Percentiles rank a stretch among this genome's conserved stretches.
Conservation (phyloP, 2,113 vertebrate genomes). For the Shinisaurus crocodilurus region DNA sequence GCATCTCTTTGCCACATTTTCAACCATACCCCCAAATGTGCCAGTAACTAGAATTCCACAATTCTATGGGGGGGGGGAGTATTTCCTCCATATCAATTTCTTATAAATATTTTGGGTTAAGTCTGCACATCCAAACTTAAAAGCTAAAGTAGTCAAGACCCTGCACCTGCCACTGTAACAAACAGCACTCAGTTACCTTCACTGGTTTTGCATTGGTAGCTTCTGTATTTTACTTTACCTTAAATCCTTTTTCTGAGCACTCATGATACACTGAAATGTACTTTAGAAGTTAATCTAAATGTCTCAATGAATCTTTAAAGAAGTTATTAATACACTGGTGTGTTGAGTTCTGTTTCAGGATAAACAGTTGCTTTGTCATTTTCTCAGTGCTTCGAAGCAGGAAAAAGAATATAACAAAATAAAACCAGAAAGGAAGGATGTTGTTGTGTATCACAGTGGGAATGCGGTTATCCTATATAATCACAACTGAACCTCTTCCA, state of each 20-base stretch:
- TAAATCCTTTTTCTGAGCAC: not conserved
- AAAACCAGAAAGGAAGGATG: not conserved
- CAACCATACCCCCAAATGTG: not conserved
- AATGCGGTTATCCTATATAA: conserved; percentile 52
- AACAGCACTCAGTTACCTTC: too few species aligned
- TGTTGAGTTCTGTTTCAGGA: not conserved
- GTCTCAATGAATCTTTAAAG: too few species aligned
- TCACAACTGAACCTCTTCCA: conserved; percentile 62
- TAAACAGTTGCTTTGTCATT: not conserved
- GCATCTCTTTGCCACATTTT: not conserved
- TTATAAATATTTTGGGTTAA: too few species aligned
- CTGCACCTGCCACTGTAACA: too few species aligned
- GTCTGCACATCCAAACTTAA: too few species aligned
- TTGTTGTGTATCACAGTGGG: not conserved
- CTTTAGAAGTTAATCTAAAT: too few species aligned
- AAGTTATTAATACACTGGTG: too few species aligned
- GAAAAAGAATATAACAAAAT: not conserved
- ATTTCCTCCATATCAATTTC: too few species aligned
- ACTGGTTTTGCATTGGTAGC: not conserved
- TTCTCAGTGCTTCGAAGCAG: conserved; percentile 5
- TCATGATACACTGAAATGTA: not conserved
- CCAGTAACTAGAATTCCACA: not conserved
- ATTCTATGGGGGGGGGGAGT: not conserved
- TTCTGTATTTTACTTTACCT: not conserved
- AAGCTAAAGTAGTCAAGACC: too few species aligned